These are phyloP conservation scores for Zaprionus taronus DNA, from an alignment of 1,140 invertebrate species.

Conservation along the genomic window DNA sequence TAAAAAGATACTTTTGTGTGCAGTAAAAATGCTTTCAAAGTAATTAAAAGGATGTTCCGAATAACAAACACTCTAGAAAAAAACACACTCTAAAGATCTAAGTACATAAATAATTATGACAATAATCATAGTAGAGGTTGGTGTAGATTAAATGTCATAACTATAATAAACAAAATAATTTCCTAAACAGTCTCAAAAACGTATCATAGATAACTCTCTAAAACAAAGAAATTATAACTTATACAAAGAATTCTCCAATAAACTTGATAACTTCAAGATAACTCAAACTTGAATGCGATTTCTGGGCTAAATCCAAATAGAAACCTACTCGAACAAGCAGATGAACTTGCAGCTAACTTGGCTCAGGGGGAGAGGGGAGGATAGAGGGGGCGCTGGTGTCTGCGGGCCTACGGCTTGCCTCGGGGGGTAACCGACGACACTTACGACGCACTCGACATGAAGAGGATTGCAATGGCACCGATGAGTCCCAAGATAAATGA, in stretches of 20 bases:
- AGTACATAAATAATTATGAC: no score
- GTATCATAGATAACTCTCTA: neutral
- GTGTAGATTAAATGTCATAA: no score
- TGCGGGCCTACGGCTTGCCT: neutral
- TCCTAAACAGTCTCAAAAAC: neutral
- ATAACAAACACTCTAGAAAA: neutral
- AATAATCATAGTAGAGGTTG: no score
- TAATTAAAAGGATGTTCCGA: neutral
- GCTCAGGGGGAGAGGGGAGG: no score
- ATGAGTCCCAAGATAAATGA: conserved; percentile 6
- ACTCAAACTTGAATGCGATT: neutral
- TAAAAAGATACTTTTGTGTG: neutral
- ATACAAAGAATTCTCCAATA: neutral
- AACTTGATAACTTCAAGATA: neutral
- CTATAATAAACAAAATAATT: no score
- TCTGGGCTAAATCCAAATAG: neutral
- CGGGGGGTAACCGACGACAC: conserved; percentile 10
- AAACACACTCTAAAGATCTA: no score
- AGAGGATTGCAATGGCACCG: conserved; percentile 28
- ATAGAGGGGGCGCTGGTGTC: neutral
- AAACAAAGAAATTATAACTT: neutral
- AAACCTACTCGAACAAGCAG: conserved; percentile 12
- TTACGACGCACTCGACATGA: conserved; percentile 30
- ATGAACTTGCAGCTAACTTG: conserved; percentile 10
- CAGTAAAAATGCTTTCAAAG: conserved; percentile 5